Evolutionary conservation across 2,888 invertebrate species (phyloP).

Genomic region (Idaea aversata): DNA sequence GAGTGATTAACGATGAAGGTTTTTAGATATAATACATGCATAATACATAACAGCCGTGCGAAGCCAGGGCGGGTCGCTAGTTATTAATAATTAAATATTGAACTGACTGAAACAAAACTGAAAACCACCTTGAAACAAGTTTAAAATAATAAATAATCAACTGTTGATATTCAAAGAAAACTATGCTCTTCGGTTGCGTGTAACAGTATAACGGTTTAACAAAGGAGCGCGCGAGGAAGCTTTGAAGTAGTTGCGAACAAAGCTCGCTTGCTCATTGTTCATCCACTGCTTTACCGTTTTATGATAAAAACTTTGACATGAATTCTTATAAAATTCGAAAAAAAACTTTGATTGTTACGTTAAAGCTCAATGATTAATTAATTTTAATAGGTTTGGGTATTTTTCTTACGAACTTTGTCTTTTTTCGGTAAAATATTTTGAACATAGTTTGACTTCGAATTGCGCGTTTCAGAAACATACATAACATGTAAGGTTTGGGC

Average conservation of each 20-base stretch:
- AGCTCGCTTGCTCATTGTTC: neutral
- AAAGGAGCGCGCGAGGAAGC: neutral
- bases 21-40: no score
- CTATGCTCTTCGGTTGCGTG: neutral
- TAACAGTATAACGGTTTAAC: neutral
- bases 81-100: no score
- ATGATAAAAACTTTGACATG: neutral
- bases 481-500: no score
- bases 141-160: neutral
- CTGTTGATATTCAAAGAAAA: neutral
- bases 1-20: no score
- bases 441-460: no score
- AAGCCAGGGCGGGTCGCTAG: no score
- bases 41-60: no score
- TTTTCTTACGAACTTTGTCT: no score
- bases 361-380: neutral
- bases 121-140: neutral
- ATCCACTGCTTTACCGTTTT: neutral
- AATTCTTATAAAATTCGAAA: neutral
- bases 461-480: no score
- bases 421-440: no score
- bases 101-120: neutral
- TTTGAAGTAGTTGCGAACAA: neutral
- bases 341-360: neutral
- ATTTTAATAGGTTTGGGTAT: no score